Conservation (phyloP, 2,888 invertebrate genomes). For the Luperina nickerlii region DNA sequence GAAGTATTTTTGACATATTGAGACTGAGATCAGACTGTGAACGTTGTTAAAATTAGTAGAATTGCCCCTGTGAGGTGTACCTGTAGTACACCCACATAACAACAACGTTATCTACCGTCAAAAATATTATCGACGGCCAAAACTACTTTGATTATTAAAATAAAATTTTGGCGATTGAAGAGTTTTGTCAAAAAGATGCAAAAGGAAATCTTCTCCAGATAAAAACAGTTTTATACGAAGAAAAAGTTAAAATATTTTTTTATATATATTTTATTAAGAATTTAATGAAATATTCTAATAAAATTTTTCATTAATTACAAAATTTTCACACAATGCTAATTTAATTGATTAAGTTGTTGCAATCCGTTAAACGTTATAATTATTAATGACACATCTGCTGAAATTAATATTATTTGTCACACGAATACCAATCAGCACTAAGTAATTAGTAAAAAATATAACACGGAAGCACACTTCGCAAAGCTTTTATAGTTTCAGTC, state of each 20-base stretch:
- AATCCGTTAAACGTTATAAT: no score
- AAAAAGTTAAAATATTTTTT: not conserved
- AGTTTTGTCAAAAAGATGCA: not conserved
- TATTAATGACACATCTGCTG: not conserved
- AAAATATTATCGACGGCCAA: not conserved
- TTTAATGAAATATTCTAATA: not conserved
- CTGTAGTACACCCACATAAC: not conserved
- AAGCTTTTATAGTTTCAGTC: slow-evolving; percentile 58
- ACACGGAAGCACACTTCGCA: slow-evolving; percentile 52
- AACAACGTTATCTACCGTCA: not conserved
- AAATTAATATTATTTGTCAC: slow-evolving; percentile 10
- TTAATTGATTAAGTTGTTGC: no score
- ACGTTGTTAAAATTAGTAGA: no score
- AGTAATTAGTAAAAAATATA: not conserved
- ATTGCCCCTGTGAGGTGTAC: no score
- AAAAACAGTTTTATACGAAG: not conserved
- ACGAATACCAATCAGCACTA: not conserved
- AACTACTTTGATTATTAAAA: not conserved
- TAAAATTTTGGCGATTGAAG: not conserved
- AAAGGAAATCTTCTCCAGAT: not conserved
- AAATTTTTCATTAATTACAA: no score
- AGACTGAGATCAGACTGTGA: no score
- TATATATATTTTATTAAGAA: no score
- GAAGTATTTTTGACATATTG: no score
- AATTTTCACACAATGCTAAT: no score